phyloP scores from a whole-genome alignment of 2,797 vertebrate genomes.

The Salmo trutta region DNA sequence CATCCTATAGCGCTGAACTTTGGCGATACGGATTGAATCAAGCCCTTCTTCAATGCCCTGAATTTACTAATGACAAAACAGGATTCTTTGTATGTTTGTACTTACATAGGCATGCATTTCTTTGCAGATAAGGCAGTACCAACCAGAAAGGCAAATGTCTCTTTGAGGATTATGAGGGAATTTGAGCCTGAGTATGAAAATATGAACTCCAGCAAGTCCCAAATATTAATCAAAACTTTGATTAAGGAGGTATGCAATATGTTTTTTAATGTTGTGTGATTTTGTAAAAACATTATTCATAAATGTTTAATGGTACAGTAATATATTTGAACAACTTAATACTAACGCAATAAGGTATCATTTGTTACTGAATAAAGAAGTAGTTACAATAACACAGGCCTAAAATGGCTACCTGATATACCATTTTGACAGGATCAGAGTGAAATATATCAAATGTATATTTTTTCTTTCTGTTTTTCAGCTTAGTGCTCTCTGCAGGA shows the following conservation, averaged over 20 bases:
- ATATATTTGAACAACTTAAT: no score
- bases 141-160: slow-evolving; percentile 55
- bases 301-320: no score
- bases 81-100: neutral
- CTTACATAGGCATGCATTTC: neutral
- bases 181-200: slow-evolving; percentile 40
- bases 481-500: slow-evolving; percentile 58
- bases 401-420: no score
- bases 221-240: slow-evolving; percentile 48
- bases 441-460: neutral
- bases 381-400: no score
- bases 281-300: neutral
- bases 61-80: neutral
- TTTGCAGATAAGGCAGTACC: slow-evolving; percentile 54
- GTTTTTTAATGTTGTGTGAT: neutral
- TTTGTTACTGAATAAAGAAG: no score
- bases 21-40: no score
- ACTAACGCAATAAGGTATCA: neutral
- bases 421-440: neutral
- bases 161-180: slow-evolving; percentile 42
- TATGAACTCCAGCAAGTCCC: slow-evolving; percentile 42
- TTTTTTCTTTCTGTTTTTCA: slow-evolving; percentile 39
- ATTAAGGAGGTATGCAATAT: slow-evolving; percentile 40
- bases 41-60: no score
- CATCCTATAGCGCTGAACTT: no score